Conservation (phyloP, 2,888 invertebrate species). For the Idaea dimidiata region DNA sequence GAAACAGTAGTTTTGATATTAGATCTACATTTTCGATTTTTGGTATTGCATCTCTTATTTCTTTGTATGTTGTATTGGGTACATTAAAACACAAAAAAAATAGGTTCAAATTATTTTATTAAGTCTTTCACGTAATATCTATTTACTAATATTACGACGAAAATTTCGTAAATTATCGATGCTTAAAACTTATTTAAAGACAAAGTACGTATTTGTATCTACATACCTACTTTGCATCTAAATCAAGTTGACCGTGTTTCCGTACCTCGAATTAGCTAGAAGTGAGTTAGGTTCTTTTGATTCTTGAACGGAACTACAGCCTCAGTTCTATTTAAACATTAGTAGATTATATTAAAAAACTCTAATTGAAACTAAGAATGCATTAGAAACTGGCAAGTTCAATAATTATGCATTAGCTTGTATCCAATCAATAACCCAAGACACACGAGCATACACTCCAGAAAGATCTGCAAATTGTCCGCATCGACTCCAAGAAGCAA, state of each 20-base stretch:
- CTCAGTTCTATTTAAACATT: neutral
- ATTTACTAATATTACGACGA: neutral
- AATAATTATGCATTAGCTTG: neutral
- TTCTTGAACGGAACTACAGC: neutral
- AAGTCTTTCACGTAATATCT: neutral
- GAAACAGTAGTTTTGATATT: too few relatives aligned
- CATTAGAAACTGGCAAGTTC: too few relatives aligned
- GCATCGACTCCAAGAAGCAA: neutral
- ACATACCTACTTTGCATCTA: neutral
- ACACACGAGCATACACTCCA: neutral
- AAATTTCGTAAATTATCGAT: neutral
- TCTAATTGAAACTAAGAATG: too few relatives aligned
- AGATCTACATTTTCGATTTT: too few relatives aligned
- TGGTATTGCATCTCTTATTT: too few relatives aligned
- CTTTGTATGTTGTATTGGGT: neutral
- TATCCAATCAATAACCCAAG: neutral
- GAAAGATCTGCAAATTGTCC: neutral
- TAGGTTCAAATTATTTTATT: neutral
- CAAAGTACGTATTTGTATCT: too few relatives aligned
- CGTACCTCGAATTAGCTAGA: constrained; percentile 1
- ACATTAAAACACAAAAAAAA: too few relatives aligned
- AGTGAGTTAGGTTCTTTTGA: neutral
- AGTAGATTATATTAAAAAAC: too few relatives aligned
- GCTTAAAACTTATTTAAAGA: neutral
- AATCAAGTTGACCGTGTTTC: constrained; percentile 6